A percentile compares a stretch with the other conserved stretches of the same genome.
phyloP scores from a whole-genome alignment of 1,140 invertebrate species.

The Drosophila pachea region DNA sequence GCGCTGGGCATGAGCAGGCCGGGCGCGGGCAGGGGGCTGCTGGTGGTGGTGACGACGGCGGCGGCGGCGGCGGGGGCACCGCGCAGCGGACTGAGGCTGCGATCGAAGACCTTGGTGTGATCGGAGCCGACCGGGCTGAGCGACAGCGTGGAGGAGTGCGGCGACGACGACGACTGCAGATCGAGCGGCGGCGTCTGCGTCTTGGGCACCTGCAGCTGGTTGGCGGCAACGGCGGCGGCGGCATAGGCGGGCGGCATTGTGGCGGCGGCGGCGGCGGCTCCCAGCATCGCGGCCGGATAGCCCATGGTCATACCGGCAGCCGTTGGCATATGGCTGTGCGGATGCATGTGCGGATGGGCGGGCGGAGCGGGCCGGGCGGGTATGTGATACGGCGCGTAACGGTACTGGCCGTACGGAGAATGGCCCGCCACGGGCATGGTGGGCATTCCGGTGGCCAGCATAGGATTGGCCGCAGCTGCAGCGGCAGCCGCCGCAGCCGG shows the following conservation, averaged over 20 bases:
- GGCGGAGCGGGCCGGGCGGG: slow-evolving; percentile 65
- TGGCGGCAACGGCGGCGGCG: slow-evolving; percentile 41
- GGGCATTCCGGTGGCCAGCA: slow-evolving; percentile 80
- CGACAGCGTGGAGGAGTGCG: slow-evolving; percentile 76
- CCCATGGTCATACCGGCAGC: slow-evolving; percentile 38
- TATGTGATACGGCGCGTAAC: slow-evolving; percentile 79
- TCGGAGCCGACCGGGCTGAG: slow-evolving; percentile 77
- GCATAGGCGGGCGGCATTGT: slow-evolving; percentile 50
- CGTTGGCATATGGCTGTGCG: slow-evolving; percentile 48
- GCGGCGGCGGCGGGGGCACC: slow-evolving; percentile 2
- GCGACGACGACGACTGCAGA: slow-evolving; percentile 76
- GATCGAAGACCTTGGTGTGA: slow-evolving; percentile 73
- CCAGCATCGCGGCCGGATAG: slow-evolving; percentile 53
- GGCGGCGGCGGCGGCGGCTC: slow-evolving; percentile 59
- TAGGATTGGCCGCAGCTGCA: slow-evolving; percentile 71
- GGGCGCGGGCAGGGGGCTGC: slow-evolving; percentile 58
- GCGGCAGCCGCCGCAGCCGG: slow-evolving; percentile 48
- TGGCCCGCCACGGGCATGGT: slow-evolving; percentile 79
- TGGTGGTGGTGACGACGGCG: slow-evolving; percentile 33
- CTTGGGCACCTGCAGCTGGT: slow-evolving; percentile 53
- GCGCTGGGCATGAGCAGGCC: slow-evolving; percentile 63
- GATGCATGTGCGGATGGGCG: slow-evolving; percentile 77
- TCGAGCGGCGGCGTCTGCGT: slow-evolving; percentile 75
- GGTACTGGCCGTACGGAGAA: slow-evolving; percentile 78
- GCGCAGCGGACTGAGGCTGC: slow-evolving; percentile 53